Conservation (phyloP, 2,113 vertebrate species). For the Apodemus speciosus region DNA sequence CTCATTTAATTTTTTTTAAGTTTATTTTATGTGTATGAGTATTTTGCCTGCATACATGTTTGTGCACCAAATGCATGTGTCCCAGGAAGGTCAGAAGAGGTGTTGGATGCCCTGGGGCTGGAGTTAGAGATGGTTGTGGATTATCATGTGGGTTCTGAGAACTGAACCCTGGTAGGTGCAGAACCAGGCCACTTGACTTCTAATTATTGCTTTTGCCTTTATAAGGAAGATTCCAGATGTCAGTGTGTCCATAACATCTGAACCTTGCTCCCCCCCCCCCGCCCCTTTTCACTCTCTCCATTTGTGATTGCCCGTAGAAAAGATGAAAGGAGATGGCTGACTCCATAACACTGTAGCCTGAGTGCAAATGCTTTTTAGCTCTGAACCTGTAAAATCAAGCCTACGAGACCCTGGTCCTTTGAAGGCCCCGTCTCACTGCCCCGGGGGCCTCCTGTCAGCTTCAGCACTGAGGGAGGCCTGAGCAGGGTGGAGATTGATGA, state of each 20-base stretch:
- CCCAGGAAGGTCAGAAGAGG: not conserved
- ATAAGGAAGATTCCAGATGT: not conserved
- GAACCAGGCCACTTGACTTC: not conserved
- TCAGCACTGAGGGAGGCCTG: not conserved
- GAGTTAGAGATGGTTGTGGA: not conserved
- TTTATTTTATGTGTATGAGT: not conserved
- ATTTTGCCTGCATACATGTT: not conserved
- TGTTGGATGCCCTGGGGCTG: no score
- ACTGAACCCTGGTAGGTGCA: not conserved
- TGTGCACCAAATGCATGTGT: not conserved
- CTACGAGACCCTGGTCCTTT: not conserved
- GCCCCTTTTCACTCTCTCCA: fast-evolving
- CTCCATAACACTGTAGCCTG: not conserved
- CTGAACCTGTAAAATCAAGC: not conserved
- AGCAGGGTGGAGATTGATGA: conserved; percentile 34
- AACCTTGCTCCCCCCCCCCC: no score
- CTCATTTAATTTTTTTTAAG: not conserved
- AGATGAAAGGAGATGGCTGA: not conserved
- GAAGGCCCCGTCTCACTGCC: not conserved
- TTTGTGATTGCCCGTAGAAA: not conserved
- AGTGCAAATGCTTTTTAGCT: not conserved
- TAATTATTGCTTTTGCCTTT: not conserved
- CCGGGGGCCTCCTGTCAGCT: conserved; percentile 5
- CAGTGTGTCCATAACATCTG: not conserved
- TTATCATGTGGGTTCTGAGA: not conserved